These are phyloP conservation scores for Hiodon tergisus DNA, from an alignment of 2,113 vertebrate genomes.

Conservation along the genomic window DNA sequence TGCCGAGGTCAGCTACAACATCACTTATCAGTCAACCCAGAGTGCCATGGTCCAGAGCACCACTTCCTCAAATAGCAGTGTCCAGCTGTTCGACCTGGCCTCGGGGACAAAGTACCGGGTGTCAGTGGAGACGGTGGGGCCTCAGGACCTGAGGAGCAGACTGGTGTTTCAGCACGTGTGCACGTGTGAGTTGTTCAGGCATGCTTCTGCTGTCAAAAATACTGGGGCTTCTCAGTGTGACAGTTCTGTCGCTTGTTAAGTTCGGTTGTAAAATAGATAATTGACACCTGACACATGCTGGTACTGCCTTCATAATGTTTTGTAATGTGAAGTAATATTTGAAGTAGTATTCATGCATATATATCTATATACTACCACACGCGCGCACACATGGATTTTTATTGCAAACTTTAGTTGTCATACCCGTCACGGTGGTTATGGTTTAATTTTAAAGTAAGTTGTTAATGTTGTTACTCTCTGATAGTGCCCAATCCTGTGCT, in stretches of 20 bases:
- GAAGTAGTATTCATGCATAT: not conserved
- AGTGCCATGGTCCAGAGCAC: fast-evolving
- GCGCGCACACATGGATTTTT: not conserved
- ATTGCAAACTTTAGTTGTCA: not conserved
- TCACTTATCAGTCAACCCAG: slow-evolving; percentile 24
- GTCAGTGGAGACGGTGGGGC: slow-evolving; percentile 37
- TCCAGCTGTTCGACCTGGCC: slow-evolving; percentile 10
- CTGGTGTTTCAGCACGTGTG: not conserved
- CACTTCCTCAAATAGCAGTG: not conserved
- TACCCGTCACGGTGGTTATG: too few relatives aligned
- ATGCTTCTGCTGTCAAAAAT: not conserved
- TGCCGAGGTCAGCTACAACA: slow-evolving; percentile 27
- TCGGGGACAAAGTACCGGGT: slow-evolving; percentile 43
- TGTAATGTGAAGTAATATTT: too few relatives aligned
- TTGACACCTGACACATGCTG: too few relatives aligned
- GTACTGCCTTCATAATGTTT: too few relatives aligned
- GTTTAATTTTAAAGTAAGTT: not conserved
- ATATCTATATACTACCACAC: not conserved
- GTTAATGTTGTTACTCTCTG: not conserved
- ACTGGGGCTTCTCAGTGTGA: not conserved
- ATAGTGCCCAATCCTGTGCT: slow-evolving; percentile 49
- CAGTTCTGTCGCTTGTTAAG: not conserved
- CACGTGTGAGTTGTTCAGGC: slow-evolving; percentile 42
- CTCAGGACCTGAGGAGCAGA: slow-evolving; percentile 16
- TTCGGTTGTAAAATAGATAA: too few relatives aligned